A percentile compares a stretch with the other conserved stretches of the same genome.
These are phyloP conservation scores for Sebastes elongatus DNA, from an alignment of 2,797 vertebrate species.

Conservation along the genomic window DNA sequence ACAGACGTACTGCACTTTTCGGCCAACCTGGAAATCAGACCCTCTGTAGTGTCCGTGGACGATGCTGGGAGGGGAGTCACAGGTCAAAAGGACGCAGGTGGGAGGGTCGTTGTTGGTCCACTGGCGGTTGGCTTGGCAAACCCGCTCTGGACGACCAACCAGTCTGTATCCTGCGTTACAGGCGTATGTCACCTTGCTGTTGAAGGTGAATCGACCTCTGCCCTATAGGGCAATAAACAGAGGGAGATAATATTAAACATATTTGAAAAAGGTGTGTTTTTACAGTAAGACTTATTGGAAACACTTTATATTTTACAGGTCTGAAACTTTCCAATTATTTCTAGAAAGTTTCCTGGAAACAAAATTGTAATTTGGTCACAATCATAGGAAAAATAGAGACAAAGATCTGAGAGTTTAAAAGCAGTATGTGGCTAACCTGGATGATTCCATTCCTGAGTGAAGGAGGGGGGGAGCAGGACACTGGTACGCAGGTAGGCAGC, in stretches of 20 bases:
- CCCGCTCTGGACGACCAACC: slow-evolving; percentile 83
- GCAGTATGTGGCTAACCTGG: slow-evolving; percentile 79
- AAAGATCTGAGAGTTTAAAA: not conserved
- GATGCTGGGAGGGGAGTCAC: slow-evolving; percentile 88
- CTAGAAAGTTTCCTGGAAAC: not conserved
- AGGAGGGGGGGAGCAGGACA: slow-evolving; percentile 87
- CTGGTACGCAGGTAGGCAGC: slow-evolving; percentile 90
- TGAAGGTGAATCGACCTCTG: slow-evolving; percentile 85
- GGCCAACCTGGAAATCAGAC: slow-evolving; percentile 88
- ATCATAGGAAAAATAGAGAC: not conserved
- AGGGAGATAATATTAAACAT: not conserved
- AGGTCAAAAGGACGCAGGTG: slow-evolving; percentile 88
- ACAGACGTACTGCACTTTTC: slow-evolving; percentile 90
- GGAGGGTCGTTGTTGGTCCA: slow-evolving; percentile 90
- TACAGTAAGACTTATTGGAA: not conserved
- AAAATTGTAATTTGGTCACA: not conserved
- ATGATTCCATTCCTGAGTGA: slow-evolving; percentile 88
- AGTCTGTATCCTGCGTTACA: slow-evolving; percentile 90
- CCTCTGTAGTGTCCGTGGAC: slow-evolving; percentile 85
- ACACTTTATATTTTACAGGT: not conserved
- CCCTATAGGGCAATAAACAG: slow-evolving; percentile 73
- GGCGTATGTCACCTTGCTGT: slow-evolving; percentile 86
- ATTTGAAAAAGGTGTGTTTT: not conserved
- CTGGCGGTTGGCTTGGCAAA: slow-evolving; percentile 93
- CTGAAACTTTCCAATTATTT: not conserved